Conservation (phyloP, 2,113 vertebrate genomes). For the Sigmodon hispidus region DNA sequence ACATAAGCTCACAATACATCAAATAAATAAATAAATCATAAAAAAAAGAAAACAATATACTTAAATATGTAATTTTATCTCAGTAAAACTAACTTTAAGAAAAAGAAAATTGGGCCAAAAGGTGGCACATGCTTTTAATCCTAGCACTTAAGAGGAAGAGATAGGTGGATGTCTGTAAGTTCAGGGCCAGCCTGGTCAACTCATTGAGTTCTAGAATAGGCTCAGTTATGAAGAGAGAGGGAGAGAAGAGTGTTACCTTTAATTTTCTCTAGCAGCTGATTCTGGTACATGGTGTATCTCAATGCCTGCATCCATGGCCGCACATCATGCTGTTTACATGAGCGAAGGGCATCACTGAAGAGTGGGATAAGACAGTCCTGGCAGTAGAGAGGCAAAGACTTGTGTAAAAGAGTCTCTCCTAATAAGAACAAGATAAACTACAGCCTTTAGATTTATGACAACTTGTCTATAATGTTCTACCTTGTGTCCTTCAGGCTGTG, state of each 20-base stretch:
- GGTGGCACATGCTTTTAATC: neutral
- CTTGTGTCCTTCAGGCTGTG: neutral
- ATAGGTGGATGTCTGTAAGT: neutral
- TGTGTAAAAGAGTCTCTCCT: neutral
- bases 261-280: constrained; percentile 90
- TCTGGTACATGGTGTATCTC: constrained; percentile 95
- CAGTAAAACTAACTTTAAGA: neutral
- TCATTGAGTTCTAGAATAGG: neutral
- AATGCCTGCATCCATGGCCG: constrained; percentile 96
- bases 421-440: neutral
- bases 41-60: neutral
- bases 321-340: constrained; percentile 97
- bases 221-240: neutral
- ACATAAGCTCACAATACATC: no score
- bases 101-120: neutral
- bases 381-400: constrained; percentile 40
- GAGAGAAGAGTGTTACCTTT: constrained; percentile 87
- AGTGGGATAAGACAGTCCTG: constrained; percentile 96
- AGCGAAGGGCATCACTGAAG: constrained; percentile 93
- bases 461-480: neutral
- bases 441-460: neutral
- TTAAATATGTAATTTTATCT: neutral
- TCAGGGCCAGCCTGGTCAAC: neutral
- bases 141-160: neutral
- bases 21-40: no score